Conservation (phyloP, 2,888 invertebrate species). For the Parascotia fuliginaria region DNA sequence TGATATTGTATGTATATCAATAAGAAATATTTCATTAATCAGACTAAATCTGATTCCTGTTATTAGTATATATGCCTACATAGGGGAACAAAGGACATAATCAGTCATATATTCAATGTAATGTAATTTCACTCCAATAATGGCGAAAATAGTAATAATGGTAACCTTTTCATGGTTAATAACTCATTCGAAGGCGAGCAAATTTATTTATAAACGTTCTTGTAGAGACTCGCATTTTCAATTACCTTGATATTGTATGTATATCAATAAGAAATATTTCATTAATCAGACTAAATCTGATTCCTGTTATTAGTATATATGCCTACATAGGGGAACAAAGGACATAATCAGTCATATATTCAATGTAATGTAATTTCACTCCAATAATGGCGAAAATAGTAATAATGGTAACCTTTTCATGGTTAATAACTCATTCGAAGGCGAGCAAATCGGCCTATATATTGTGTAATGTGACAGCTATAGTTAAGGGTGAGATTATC, state of each 20-base stretch:
- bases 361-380: constrained; percentile 11
- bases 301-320: background rate
- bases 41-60: background rate
- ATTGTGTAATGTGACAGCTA: constrained; percentile 20
- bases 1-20: background rate
- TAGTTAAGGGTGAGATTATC: constrained; percentile 24
- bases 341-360: constrained; percentile 5
- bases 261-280: background rate
- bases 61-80: background rate
- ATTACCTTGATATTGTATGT: background rate
- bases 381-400: constrained; percentile 12
- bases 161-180: constrained; percentile 9
- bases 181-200: constrained; percentile 3
- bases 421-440: constrained; percentile 8
- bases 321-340: no score
- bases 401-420: constrained; percentile 5
- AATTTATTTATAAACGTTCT: constrained; percentile 9
- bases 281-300: background rate
- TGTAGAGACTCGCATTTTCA: background rate
- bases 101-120: constrained; percentile 8
- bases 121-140: constrained; percentile 11
- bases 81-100: no score
- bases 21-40: background rate
- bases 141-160: constrained; percentile 8
- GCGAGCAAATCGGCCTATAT: constrained; percentile 7